Evolutionary conservation across 2,797 vertebrate species (phyloP).

Genomic region (Aythya fuligula): DNA sequence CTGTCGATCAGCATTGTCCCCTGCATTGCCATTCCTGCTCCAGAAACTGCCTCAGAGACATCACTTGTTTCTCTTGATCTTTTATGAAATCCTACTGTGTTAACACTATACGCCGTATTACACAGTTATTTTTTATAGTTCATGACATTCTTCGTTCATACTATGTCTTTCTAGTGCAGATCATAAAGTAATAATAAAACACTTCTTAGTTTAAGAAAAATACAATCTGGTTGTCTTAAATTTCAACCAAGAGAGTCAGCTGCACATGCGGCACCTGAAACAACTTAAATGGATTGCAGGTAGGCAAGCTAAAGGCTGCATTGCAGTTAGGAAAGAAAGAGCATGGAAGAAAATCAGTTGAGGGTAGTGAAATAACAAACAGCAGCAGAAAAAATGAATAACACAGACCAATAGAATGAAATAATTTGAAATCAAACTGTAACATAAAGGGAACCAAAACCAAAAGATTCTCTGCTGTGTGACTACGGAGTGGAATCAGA

Average conservation of each 20-base stretch:
- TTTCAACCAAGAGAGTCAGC: neutral
- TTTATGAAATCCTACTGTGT: no score
- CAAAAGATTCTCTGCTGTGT: neutral
- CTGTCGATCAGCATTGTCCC: neutral
- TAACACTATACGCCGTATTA: neutral
- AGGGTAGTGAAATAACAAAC: neutral
- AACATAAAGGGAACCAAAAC: neutral
- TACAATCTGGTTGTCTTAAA: neutral
- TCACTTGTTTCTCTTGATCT: neutral
- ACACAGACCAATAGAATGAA: neutral
- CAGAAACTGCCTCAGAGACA: neutral
- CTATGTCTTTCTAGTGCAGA: neutral
- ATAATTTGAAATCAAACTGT: neutral
- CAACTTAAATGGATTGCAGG: neutral
- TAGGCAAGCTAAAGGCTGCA: neutral
- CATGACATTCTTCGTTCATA: neutral
- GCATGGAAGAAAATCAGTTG: neutral
- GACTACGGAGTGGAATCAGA: neutral
- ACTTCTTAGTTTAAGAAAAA: neutral
- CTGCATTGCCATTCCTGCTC: neutral
- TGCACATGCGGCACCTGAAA: neutral
- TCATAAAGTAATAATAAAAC: neutral
- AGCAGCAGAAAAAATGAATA: neutral
- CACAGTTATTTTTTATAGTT: neutral
- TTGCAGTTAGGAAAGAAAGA: neutral